Base-by-base conservation (phyloP, 2,113 vertebrate genomes). In the Opisthocomus hoazin region DNA sequence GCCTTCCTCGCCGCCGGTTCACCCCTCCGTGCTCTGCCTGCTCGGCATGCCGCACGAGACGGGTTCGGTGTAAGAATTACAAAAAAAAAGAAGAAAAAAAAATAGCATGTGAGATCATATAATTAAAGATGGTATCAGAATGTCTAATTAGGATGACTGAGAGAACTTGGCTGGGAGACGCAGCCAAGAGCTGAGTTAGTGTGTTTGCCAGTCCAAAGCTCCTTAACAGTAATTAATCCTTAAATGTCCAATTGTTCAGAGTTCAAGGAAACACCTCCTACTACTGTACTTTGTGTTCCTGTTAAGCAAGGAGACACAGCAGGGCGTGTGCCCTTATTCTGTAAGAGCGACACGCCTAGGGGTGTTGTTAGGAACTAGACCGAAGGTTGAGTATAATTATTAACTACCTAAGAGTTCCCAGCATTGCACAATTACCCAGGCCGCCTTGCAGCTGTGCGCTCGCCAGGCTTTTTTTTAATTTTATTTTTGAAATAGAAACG, bases 371-470 rank as follows among this genome's bases (percentile, higher is more conserved):
- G 95, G 96, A 97, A 96, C 93, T 48, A 90, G 95, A 96, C 96
- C 93, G 97, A 98, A 97, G 97, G 97, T 97, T 96, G 97, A 96
- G 93, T 97, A 92, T 97, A 97, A 97, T 97, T 97, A 98, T 97
- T 98, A 98, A 97, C 97, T 96, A 95, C 97, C 97, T 96, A 97
- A 94, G 94, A 97, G 97, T 97, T 97, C 97, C 61, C 93, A 97
- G 92, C 50, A 95, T 98, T 98, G 93, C 98, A 96, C 97, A 98
- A 98, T 88, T 95, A 97, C 94, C 96, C 90, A 95, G 89, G 94
- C 80, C 9, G 86, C 88, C 68, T 94, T 83, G 78, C 93, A 85
- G 41, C 94, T 93, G 71, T 54, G 89, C 7, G 8, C 78, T 96
- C 30, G 37, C 86, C 91, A 30, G 23, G 37, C 41, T 71, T 63